phyloP scores from a whole-genome alignment of 2,888 invertebrate species.

The Diplazon laetatorius region DNA sequence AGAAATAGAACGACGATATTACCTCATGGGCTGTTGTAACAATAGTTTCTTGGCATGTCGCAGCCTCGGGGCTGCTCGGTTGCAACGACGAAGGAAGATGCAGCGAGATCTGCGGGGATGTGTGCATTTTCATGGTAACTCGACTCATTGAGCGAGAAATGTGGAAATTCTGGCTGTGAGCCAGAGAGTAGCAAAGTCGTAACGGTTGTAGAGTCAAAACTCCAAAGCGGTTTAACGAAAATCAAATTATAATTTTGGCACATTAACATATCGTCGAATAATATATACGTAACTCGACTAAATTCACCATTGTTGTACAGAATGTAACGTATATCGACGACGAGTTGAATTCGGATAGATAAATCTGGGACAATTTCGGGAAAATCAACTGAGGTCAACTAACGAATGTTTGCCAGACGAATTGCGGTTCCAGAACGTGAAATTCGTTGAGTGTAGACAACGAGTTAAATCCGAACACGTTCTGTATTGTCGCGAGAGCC shows the following conservation, averaged over 20 bases:
- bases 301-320: too few relatives aligned
- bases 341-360: too few relatives aligned
- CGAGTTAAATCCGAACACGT: not conserved
- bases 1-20: conserved; percentile 8
- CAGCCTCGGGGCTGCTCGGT: not conserved
- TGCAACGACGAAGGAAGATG: conserved; percentile 5
- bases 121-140: not conserved
- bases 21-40: not conserved
- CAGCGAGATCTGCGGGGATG: not conserved
- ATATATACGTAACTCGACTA: too few relatives aligned
- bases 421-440: not conserved
- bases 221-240: conserved; percentile 23
- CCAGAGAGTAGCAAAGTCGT: conserved; percentile 28
- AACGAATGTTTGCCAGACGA: conserved; percentile 39
- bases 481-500: not conserved
- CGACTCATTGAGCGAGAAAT: conserved; percentile 29
- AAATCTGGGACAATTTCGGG: too few relatives aligned
- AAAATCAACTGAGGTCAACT: too few relatives aligned
- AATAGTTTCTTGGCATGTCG: conserved; percentile 13
- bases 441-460: conserved; percentile 5
- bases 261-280: too few relatives aligned
- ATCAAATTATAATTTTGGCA: conserved; percentile 40
- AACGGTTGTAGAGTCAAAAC: not conserved
- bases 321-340: too few relatives aligned
- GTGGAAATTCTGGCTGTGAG: conserved; percentile 26